A percentile compares a stretch with the other conserved stretches of the same genome.
phyloP scores from a whole-genome alignment of 1,140 invertebrate species.

The Gryllus bimaculatus region DNA sequence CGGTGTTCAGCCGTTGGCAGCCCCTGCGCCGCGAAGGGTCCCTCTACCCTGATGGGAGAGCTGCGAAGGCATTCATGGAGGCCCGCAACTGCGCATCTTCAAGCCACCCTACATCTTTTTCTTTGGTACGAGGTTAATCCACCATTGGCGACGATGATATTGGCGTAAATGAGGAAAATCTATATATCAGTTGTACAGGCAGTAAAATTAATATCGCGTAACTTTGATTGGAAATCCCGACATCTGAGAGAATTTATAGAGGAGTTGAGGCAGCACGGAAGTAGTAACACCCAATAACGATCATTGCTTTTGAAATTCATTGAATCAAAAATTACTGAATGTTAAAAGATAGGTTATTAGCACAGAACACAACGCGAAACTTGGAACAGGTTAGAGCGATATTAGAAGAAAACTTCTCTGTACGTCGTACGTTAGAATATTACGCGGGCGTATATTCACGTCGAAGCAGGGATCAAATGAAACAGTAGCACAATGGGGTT shows the following conservation, averaged over 20 bases:
- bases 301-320: conserved; percentile 11
- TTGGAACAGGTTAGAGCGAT: conserved; percentile 6
- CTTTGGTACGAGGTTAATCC: conserved; percentile 2
- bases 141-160: neutral
- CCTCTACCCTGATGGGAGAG: neutral
- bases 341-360: neutral
- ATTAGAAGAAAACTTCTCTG: conserved; percentile 13
- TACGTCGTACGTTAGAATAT: neutral
- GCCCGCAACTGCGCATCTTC: neutral
- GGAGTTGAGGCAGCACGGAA: neutral
- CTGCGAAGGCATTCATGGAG: neutral
- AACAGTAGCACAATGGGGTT: too few species aligned
- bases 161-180: neutral
- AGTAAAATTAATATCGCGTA: conserved; percentile 1
- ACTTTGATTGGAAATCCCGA: conserved; percentile 1
- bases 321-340: conserved; percentile 12
- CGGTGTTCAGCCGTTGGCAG: neutral
- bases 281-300: neutral
- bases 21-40: neutral
- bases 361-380: neutral
- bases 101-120: neutral
- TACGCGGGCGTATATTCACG: conserved; percentile 6
- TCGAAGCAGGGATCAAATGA: neutral
- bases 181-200: conserved; percentile 9
- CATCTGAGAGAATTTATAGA: conserved; percentile 7